Evolutionary conservation across 2,888 invertebrate species (phyloP).

Genomic region (Eudasyphora cyanicolor): DNA sequence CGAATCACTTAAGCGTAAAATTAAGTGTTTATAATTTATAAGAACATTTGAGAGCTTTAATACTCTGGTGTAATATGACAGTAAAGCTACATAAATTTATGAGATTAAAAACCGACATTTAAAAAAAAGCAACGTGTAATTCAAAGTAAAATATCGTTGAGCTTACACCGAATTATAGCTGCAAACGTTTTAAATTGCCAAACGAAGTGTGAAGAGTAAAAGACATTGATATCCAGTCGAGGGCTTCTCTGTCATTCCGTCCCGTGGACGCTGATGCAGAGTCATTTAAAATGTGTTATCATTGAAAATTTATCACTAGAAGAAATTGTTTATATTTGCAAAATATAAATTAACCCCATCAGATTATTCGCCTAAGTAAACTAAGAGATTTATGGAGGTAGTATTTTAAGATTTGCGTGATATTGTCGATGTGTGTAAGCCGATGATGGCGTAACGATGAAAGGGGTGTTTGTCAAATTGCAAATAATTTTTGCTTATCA

Average conservation of each 20-base stretch:
- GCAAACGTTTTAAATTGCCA: no score
- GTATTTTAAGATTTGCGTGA: no score
- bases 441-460: no score
- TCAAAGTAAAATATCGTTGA: background rate
- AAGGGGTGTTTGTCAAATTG: no score
- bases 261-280: background rate
- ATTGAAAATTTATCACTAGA: background rate
- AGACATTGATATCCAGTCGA: background rate
- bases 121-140: background rate
- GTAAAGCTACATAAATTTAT: slow-evolving; percentile 22
- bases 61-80: slow-evolving; percentile 6
- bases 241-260: background rate
- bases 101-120: slow-evolving; percentile 16
- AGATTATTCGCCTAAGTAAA: no score
- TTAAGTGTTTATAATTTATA: slow-evolving; percentile 60
- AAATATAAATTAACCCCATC: background rate
- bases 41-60: slow-evolving; percentile 41
- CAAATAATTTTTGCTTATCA: no score
- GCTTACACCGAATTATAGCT: background rate
- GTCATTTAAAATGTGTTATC: background rate
- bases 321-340: background rate
- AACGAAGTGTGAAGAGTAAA: no score
- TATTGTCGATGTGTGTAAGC: no score
- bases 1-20: slow-evolving; percentile 55
- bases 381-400: no score